Conservation (phyloP, 2,113 vertebrate species). For the human (Homo sapiens) region GRCh38 chr21:44951001-44951500, state of each 20-base stretch:
- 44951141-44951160: accelerated
- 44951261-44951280: accelerated
- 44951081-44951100: accelerated
- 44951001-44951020: not conserved
- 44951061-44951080: not conserved
- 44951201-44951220: accelerated
- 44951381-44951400: too few relatives aligned
- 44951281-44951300: accelerated
- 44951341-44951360: not conserved
- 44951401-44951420: accelerated
- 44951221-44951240: accelerated
- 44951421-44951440: too few relatives aligned
- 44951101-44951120: not conserved
- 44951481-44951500: not conserved
- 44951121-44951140: too few relatives aligned
- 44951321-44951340: not conserved
- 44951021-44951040: accelerated
- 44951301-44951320: not conserved
- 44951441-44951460: not conserved
- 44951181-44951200: not conserved
- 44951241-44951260: not conserved
- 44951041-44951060: accelerated
- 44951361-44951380: not conserved
- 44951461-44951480: not conserved
- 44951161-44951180: too few relatives aligned